phyloP scores from a whole-genome alignment of 2,113 vertebrate species.

The Chauna torquata region DNA sequence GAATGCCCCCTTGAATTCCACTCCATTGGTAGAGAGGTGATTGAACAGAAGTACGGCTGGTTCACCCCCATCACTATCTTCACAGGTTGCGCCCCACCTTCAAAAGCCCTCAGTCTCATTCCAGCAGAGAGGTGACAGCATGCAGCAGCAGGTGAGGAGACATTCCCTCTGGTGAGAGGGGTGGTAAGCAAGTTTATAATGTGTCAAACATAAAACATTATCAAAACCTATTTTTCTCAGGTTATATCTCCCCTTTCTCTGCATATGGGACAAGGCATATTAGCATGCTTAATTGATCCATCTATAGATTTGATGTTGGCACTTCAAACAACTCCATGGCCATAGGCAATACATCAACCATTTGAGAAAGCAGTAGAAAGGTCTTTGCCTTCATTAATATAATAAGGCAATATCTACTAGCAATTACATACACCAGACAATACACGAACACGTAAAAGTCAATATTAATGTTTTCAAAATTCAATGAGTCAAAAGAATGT shows the following conservation, averaged over 20 bases:
- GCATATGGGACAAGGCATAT: not conserved
- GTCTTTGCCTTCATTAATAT: not conserved
- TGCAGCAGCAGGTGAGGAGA: not conserved
- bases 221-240: not conserved
- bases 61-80: fast-evolving
- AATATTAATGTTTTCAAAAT: not conserved
- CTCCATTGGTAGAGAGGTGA: not conserved
- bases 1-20: fast-evolving
- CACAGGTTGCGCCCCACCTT: not conserved
- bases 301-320: not conserved
- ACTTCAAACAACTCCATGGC: not conserved
- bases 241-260: not conserved
- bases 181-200: not conserved
- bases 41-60: not conserved
- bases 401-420: not conserved
- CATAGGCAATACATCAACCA: not conserved
- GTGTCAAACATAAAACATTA: not conserved
- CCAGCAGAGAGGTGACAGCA: fast-evolving
- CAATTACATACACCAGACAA: not conserved
- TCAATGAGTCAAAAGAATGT: not conserved
- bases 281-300: not conserved
- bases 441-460: not conserved
- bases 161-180: not conserved
- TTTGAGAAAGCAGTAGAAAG: not conserved
- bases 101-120: fast-evolving